Base-by-base conservation (phyloP, 2,797 vertebrate genomes). In the Sciurus vulgaris region DNA sequence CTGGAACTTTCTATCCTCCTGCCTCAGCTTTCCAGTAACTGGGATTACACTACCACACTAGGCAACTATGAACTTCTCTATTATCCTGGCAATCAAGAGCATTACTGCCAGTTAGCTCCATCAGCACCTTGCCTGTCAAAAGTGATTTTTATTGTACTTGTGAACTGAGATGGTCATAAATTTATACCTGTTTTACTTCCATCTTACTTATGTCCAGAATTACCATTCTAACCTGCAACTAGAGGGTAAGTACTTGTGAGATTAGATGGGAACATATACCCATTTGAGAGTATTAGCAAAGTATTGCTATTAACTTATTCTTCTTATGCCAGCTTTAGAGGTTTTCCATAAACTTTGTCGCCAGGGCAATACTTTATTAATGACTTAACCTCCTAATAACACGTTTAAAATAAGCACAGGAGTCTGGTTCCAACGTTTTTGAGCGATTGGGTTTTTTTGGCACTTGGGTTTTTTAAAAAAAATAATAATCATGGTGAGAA, bases 211-310 rank as follows among this genome's bases (percentile, higher is more conserved):
- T 44, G 14, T 67, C 65, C 18, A 79, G 26, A 93, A 88, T 26
- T 82, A 56, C 91, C 63, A 90, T 96, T 83, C 15, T 41, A 54
- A 44, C 63, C 65, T 72, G 49, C 82, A 44, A 28, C 63, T 91
- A 51, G 61, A 95, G 69, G 91, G 44, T 35, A 72, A 78, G 54
- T 35, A 56, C 22, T 26, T 79, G n/a, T 70, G 56, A 78, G 54
- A 54, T 33, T 30, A 51, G 47, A 67, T 35, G n/a, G 67, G 41
- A 73, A 35, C 28, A 33, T 24, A 9, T 24, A 76, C 63, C 81
- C 13, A 47, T 2, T 26, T 54, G 61, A 79, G n/a, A 85, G 9
- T 17, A 5, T 86, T 49, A 65, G 54, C 49, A 84, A 67, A 72
- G 69, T 47, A 56, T 28, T 1, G 9, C 24, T 22, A 44, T 84